Conservation (phyloP, 2,888 invertebrate species). For the Leistus spinibarbis region DNA sequence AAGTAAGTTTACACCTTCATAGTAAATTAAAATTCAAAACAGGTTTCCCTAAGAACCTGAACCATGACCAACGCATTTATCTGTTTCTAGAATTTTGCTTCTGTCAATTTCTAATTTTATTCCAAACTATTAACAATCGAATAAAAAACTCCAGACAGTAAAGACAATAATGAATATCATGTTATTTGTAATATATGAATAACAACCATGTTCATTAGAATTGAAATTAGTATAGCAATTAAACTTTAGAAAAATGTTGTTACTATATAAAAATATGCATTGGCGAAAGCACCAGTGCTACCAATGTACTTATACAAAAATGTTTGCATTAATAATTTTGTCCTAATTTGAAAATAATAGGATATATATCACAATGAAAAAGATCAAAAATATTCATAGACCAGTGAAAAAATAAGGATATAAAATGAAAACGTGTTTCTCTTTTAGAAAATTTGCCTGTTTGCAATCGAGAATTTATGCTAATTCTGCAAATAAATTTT, state of each 20-base stretch:
- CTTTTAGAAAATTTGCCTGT: not conserved
- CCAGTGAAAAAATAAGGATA: not conserved
- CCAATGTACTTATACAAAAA: no score
- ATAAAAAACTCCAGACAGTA: not conserved
- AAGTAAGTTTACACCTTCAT: not conserved
- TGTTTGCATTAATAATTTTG: no score
- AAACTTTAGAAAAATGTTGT: no score
- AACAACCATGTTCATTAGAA: no score
- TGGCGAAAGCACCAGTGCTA: no score
- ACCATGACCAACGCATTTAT: constrained; percentile 18
- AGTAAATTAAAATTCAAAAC: constrained; percentile 15
- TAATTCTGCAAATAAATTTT: not conserved
- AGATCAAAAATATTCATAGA: no score
- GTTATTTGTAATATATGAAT: no score
- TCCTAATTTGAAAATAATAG: no score
- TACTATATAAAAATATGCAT: no score
- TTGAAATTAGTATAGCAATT: no score
- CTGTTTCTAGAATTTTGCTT: constrained; percentile 4
- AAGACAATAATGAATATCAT: not conserved
- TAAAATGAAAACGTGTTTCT: not conserved
- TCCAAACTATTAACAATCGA: not conserved
- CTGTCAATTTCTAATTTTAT: constrained; percentile 5
- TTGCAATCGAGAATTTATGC: not conserved
- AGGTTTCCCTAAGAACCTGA: constrained; percentile 27
- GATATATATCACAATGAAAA: no score